Evolutionary conservation across 2,113 vertebrate genomes (phyloP).

Genomic region (Lycaon pictus): DNA sequence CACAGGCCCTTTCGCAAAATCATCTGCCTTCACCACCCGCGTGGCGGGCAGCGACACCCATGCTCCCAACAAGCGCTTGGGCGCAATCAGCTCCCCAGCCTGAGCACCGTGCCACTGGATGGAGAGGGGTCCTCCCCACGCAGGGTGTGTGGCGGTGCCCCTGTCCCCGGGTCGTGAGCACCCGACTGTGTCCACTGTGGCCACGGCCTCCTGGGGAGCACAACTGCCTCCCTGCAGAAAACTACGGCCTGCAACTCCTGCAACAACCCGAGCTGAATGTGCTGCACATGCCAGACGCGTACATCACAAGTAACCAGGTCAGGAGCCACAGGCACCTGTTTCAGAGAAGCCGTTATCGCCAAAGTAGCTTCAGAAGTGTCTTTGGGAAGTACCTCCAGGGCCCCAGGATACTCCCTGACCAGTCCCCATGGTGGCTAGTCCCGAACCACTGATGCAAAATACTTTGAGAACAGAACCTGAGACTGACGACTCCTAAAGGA

Average conservation of each 20-base stretch:
- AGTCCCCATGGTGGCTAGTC: not conserved
- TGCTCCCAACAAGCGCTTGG: no score
- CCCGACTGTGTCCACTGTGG: no score
- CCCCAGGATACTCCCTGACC: not conserved
- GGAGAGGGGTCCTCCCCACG: rapidly evolving
- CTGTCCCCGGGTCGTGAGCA: no score
- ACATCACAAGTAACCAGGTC: not conserved
- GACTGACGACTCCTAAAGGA: not conserved
- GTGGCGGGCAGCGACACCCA: no score
- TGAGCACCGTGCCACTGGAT: rapidly evolving
- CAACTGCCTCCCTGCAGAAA: not conserved
- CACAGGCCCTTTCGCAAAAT: not conserved
- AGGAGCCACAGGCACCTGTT: not conserved
- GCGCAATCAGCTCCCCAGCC: not conserved
- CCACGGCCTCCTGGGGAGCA: not conserved
- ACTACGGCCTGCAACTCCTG: not conserved
- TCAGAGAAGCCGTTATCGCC: not conserved
- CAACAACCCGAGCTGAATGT: not conserved
- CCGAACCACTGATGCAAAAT: not conserved
- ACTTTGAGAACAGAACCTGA: not conserved
- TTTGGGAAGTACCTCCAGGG: not conserved
- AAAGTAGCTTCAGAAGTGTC: conserved; percentile 17
- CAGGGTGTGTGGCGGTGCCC: no score
- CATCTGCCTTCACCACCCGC: no score
- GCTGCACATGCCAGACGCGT: not conserved